Evolutionary conservation across 2,888 invertebrate genomes (phyloP).

Genomic region (Chirona hameri): DNA sequence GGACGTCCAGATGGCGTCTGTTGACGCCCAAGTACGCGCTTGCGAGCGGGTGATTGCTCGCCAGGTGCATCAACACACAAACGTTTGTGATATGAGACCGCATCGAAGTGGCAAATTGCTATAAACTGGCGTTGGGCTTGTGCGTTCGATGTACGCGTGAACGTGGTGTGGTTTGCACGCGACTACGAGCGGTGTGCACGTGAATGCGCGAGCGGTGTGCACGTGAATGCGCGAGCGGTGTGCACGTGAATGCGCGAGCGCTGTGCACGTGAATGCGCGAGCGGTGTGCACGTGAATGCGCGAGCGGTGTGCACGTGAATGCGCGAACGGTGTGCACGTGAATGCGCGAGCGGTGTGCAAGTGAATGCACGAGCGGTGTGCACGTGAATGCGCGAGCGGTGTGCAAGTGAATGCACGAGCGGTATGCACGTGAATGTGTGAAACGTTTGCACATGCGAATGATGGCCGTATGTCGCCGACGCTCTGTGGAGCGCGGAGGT

Average conservation of each 20-base stretch:
- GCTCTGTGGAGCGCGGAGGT: background rate
- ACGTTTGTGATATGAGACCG: background rate
- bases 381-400: background rate
- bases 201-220: background rate
- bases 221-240: background rate
- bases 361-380: background rate
- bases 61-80: background rate
- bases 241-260: background rate
- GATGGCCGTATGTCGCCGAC: background rate
- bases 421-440: background rate
- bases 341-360: background rate
- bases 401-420: background rate
- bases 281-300: too few relatives aligned
- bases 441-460: background rate
- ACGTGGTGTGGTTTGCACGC: background rate
- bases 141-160: background rate
- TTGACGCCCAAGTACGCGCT: background rate
- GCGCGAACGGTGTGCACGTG: too few relatives aligned
- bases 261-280: too few relatives aligned
- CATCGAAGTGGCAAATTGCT: background rate
- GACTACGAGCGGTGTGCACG: too few relatives aligned
- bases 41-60: background rate
- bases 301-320: background rate
- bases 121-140: too few relatives aligned
- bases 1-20: background rate